A percentile compares a stretch with the other conserved stretches of the same genome.
Evolutionary conservation across 1,140 invertebrate species (phyloP).

Genomic region (Meloidogyne floridensis): DNA sequence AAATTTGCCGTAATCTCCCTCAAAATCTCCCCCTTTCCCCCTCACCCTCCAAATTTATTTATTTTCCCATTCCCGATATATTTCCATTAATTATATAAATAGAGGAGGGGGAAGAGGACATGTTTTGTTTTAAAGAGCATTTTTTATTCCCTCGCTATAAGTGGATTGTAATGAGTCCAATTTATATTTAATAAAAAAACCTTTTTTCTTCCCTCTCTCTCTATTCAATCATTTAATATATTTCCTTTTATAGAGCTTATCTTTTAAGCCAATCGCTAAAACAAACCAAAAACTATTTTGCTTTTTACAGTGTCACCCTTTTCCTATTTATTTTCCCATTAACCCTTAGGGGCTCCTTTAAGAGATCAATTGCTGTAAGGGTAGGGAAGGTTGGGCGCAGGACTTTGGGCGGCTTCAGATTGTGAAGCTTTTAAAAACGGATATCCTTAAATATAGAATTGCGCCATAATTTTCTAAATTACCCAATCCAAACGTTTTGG

Average conservation of each 20-base stretch:
- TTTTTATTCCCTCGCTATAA: neutral
- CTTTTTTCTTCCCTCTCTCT: neutral
- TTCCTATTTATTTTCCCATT: neutral
- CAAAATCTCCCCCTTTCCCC: neutral
- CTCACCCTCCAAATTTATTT: neutral
- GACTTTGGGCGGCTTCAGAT: no score
- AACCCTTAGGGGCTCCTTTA: neutral
- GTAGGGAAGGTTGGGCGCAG: no score
- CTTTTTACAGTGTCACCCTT: neutral
- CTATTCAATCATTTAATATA: neutral
- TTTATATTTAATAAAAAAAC: neutral
- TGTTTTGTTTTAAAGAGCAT: neutral
- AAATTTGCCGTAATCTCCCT: no score
- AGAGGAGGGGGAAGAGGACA: neutral
- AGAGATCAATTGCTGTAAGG: neutral
- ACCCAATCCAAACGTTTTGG: no score
- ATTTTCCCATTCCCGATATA: neutral
- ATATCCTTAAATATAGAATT: no score
- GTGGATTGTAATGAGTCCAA: neutral
- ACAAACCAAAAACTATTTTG: neutral
- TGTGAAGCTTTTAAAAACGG: no score
- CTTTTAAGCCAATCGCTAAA: conserved; percentile 4
- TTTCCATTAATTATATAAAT: neutral
- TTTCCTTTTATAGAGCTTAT: neutral
- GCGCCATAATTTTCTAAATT: no score